A percentile compares a stretch with the other conserved stretches of the same genome.
Evolutionary conservation across 2,797 vertebrate genomes (phyloP).

Genomic region (Gallinago stenura): DNA sequence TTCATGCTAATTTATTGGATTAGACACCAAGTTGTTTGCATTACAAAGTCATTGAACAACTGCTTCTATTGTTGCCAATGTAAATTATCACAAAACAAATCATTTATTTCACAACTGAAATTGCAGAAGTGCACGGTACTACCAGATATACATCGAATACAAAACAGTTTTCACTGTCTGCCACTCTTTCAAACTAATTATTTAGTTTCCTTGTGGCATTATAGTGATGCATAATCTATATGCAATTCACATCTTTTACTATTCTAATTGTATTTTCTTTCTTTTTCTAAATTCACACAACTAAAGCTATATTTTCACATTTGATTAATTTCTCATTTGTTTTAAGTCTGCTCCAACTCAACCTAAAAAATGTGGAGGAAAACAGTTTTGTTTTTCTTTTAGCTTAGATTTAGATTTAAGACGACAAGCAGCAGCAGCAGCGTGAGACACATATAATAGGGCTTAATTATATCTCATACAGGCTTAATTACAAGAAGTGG

Average conservation of each 20-base stretch:
- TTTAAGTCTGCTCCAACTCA: neutral
- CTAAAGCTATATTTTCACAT: conserved; percentile 34
- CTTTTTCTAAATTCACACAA: neutral
- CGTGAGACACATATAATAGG: conserved; percentile 18
- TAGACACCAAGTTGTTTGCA: neutral
- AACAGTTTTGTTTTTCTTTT: conserved; percentile 17
- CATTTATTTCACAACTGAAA: neutral
- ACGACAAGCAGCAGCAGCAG: conserved; percentile 21
- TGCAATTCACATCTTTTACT: neutral
- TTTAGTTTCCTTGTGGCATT: neutral
- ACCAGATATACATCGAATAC: neutral
- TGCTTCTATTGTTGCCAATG: neutral
- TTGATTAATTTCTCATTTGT: conserved; percentile 26
- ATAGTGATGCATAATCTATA: neutral
- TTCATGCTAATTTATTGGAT: neutral
- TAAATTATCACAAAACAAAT: conserved; percentile 5
- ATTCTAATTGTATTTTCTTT: neutral
- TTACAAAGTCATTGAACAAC: conserved; percentile 1
- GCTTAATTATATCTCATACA: conserved; percentile 44
- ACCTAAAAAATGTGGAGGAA: neutral
- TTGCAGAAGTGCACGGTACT: neutral
- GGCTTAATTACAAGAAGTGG: conserved; percentile 42
- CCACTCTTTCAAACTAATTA: neutral
- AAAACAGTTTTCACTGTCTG: neutral
- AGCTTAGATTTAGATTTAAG: conserved; percentile 29